phyloP scores from a whole-genome alignment of 2,888 invertebrate species.

The Ochlodes sylvanus region DNA sequence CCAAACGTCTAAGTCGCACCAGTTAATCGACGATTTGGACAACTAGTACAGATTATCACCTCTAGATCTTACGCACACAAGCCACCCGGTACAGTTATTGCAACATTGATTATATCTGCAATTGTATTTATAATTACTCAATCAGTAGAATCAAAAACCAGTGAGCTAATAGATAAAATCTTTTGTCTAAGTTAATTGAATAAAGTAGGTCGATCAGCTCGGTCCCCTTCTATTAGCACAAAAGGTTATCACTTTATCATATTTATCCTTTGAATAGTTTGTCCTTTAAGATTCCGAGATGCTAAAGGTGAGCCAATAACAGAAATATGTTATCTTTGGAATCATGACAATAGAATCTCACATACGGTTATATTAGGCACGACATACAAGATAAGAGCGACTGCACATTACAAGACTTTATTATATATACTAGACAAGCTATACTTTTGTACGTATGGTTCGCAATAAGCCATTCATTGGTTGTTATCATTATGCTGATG shows the following conservation, averaged over 20 bases:
- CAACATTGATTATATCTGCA: slow-evolving; percentile 27
- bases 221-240: slow-evolving; percentile 30
- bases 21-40: neutral
- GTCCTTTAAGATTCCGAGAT: slow-evolving; percentile 31
- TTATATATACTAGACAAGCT: neutral
- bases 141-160: slow-evolving; percentile 35
- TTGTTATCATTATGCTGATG: no score
- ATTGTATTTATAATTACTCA: slow-evolving; percentile 35
- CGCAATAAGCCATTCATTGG: no score
- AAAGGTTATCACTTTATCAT: slow-evolving; percentile 34
- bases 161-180: slow-evolving; percentile 34
- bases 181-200: slow-evolving; percentile 36
- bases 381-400: slow-evolving; percentile 49
- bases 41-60: neutral
- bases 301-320: slow-evolving; percentile 34
- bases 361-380: slow-evolving; percentile 52
- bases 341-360: slow-evolving; percentile 47
- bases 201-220: slow-evolving; percentile 24
- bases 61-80: slow-evolving; percentile 7
- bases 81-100: neutral
- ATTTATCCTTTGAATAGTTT: slow-evolving; percentile 32
- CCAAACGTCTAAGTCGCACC: no score
- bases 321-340: slow-evolving; percentile 30
- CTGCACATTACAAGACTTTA: slow-evolving; percentile 25
- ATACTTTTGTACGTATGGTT: no score